Evolutionary conservation across 2,797 vertebrate genomes (phyloP), one percentile per base, ranked within the genome.

Genomic region (Lagocephalus sceleratus): DNA sequence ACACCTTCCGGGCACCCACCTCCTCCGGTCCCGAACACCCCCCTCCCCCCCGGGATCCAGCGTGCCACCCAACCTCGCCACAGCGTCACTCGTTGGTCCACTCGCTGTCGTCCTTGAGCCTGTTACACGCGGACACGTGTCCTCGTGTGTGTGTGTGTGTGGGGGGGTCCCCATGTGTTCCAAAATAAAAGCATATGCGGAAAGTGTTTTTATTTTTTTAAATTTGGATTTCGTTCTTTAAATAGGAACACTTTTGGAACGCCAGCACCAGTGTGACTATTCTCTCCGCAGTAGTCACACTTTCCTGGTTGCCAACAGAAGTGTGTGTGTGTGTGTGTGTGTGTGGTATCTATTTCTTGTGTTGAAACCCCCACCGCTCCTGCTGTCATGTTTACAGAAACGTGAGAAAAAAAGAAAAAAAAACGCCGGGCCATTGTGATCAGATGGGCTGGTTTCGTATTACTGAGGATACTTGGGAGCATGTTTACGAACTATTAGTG

Each of bases 281-380:
- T 66, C 63, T 76, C 78, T 56, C 69, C 69, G 63, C 68, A 79
- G 72, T 80, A 75, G 59, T 88, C 83, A 74, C 85, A 85, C 82
- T 57, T 3, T 45, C 25, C 48, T 58, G 62, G 54, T 64, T 83
- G 78, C 81, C 75, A 79, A 48, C 51, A 64, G 60, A 66, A 71
- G 59, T 68, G 66, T 71, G 66, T 66, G 73, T 54, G 62, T 50
- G 12, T 14, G 32, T 35, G 32, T 35, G 32, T 35, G 32, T 35
- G 29, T 10, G 29, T 12, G 29, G 40, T 59, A 62, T 56, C 44
- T 66, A 40, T 76, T 73, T 61, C 68, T 63, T 54, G 58, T 51
- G 66, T 73, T 23, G 29, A 61, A 71, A 62, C 74, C 78, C 69
- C 53, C 75, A 63, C 73, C 66, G 51, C 41, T 64, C 63, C 35